phyloP scores from a whole-genome alignment of 1,140 invertebrate genomes.

The Goniozus legneri region DNA sequence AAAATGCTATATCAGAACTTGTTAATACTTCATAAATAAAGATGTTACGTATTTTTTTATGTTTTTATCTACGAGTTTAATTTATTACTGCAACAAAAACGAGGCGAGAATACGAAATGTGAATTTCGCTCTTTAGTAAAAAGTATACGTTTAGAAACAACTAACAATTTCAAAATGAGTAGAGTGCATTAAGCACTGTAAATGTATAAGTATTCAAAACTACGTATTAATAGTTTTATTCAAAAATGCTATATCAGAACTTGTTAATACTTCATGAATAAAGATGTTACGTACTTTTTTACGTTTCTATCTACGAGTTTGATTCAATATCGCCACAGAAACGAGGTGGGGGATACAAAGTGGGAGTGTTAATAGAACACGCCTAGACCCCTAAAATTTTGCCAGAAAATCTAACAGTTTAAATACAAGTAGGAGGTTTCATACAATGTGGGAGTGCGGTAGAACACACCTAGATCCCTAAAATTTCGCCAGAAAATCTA shows the following conservation, averaged over 20 bases:
- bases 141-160: neutral
- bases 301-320: conserved; percentile 36
- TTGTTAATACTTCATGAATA: neutral
- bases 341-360: neutral
- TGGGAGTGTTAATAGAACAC: no score
- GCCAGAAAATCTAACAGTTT: no score
- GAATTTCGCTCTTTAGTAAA: neutral
- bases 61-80: conserved; percentile 34
- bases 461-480: no score
- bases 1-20: neutral
- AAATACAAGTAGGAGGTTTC: no score
- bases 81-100: neutral
- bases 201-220: neutral
- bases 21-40: neutral
- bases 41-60: no score
- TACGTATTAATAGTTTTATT: neutral
- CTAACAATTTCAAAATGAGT: neutral
- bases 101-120: neutral
- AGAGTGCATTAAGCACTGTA: no score
- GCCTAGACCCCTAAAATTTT: no score
- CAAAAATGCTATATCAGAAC: neutral
- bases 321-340: neutral
- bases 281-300: no score
- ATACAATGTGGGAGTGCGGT: no score
- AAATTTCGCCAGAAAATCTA: no score